Conservation (phyloP, 2,113 vertebrate genomes). For the Petroica traversi region DNA sequence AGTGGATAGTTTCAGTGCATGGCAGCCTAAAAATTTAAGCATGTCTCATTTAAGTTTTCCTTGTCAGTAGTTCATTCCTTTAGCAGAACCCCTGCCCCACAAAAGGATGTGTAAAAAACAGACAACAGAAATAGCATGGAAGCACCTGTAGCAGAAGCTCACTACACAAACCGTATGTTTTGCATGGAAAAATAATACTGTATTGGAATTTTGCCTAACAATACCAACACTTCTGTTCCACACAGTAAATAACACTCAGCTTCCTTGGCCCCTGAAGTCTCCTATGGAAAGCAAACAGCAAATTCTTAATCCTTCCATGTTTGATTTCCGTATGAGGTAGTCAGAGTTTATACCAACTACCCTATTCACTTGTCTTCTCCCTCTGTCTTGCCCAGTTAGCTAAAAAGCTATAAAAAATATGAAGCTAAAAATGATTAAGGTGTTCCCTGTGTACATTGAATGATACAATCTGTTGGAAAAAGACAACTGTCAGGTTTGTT, state of each 20-base stretch:
- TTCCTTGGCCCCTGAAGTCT: background rate
- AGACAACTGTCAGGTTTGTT: background rate
- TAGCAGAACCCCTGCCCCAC: background rate
- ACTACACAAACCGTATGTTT: rapidly evolving
- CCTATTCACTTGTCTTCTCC: background rate
- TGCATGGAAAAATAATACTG: background rate
- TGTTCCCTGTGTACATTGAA: background rate
- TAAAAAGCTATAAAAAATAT: background rate
- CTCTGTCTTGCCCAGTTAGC: background rate
- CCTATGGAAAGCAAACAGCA: background rate
- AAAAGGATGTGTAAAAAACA: background rate
- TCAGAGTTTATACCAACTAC: background rate
- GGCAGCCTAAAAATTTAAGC: background rate
- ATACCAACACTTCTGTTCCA: background rate
- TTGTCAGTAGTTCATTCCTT: background rate
- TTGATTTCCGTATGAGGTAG: background rate
- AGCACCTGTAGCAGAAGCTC: background rate
- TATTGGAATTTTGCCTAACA: background rate
- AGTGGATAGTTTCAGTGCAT: background rate
- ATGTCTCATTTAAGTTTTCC: background rate
- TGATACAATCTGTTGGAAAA: background rate
- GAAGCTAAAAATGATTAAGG: background rate
- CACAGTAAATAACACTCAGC: background rate
- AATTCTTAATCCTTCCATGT: background rate
- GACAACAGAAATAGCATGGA: background rate